phyloP scores from a whole-genome alignment of 1,140 invertebrate species.

The Ceratina calcarata region DNA sequence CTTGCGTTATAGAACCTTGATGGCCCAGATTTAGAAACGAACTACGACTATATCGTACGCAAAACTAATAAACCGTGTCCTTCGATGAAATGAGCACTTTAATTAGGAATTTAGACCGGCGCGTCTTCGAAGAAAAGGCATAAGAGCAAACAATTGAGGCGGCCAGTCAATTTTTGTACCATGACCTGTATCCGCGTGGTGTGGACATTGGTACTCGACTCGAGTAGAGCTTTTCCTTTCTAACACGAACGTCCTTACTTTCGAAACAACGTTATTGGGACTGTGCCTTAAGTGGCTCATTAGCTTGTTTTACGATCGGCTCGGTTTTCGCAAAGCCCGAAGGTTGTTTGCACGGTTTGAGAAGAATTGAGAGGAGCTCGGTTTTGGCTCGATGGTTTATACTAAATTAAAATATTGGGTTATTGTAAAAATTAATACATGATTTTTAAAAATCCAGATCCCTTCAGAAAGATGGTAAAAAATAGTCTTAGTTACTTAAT shows the following conservation, averaged over 20 bases:
- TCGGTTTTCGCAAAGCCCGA: too few relatives aligned
- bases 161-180: constrained; percentile 10
- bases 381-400: too few relatives aligned
- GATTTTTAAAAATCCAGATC: too few relatives aligned
- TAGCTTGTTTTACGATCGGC: not conserved
- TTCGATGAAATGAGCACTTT: not conserved
- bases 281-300: not conserved
- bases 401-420: too few relatives aligned
- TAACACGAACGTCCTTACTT: not conserved
- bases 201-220: not conserved
- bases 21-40: not conserved
- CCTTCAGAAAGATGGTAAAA: too few relatives aligned
- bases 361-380: too few relatives aligned
- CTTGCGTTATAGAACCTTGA: not conserved
- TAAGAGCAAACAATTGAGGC: constrained; percentile 9
- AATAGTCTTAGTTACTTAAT: too few relatives aligned
- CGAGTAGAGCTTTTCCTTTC: not conserved
- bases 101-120: constrained; percentile 30
- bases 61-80: too few relatives aligned
- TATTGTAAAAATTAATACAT: too few relatives aligned
- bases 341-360: too few relatives aligned
- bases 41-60: not conserved
- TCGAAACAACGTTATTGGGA: not conserved
- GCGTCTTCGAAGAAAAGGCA: not conserved
- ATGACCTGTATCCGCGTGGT: not conserved